These are phyloP conservation scores for Petaurus breviceps DNA, from an alignment of 2,113 vertebrate genomes.

Conservation along the genomic window DNA sequence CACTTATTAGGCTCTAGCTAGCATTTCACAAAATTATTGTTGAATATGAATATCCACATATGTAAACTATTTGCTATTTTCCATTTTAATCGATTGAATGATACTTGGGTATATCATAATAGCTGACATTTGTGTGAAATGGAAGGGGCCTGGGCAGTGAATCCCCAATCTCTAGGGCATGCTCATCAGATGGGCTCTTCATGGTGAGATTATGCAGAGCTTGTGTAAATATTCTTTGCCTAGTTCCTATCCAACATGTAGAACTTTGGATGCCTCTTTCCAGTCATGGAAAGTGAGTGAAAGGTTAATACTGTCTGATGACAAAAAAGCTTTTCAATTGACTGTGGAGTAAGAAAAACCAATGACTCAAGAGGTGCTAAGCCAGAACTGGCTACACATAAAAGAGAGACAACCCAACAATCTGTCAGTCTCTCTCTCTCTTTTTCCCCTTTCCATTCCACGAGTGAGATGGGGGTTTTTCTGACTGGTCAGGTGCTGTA, in stretches of 20 bases:
- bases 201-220: neutral
- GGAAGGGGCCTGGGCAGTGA: neutral
- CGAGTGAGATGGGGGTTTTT: neutral
- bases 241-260: neutral
- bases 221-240: neutral
- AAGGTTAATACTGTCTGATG: neutral
- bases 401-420: neutral
- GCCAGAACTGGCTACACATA: neutral
- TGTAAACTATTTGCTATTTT: neutral
- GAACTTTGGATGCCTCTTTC: neutral
- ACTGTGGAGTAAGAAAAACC: neutral
- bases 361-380: neutral
- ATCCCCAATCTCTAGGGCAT: neutral
- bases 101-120: neutral
- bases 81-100: conserved; percentile 7
- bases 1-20: conserved; percentile 19
- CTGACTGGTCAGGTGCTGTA: neutral
- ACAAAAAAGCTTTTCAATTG: neutral
- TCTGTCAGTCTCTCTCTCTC: neutral
- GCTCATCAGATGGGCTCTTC: neutral
- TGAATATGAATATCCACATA: neutral
- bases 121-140: neutral
- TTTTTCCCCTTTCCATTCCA: neutral
- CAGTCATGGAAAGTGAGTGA: neutral
- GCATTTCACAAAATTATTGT: neutral